Base-by-base conservation (phyloP, 2,888 invertebrate genomes). In the Drosophila engyochracea region DNA sequence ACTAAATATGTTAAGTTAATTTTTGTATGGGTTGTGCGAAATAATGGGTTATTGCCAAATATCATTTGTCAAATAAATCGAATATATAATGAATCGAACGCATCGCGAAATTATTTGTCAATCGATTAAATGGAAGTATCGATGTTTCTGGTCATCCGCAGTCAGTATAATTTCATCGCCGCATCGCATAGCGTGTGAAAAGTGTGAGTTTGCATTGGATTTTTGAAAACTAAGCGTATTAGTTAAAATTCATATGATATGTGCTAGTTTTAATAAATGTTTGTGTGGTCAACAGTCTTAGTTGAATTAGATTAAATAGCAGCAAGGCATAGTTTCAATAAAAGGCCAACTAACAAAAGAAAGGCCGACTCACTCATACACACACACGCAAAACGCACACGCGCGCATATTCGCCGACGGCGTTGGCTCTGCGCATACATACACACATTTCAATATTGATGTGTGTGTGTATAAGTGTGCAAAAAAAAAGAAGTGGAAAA, bases 131-230 rank as follows among this genome's bases (percentile, higher is more conserved):
- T n/a, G 0, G 14, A 28, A n/a, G 12, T 61, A 77, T 77, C 80
- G 77, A 77, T 79, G 62, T 54, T 71, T 70, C 31, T 49, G 44
- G 37, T 37, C 44, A 54, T 51, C 39, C 35, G 30, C 25, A 81
- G 68, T 76, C 81, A 83, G 83, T 81, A 70, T 74, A 81, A 81
- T 81, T 81, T 81, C 82, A 82, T 85, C 82, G 85, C 80, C 79
- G 85, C 70, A 82, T 74, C 79, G 57, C 66, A 74, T 74, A 79
- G 79, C 79, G 82, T 85, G 85, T 84, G 74, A 82, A 87, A 82
- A 87, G 80, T 87, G 83, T 87, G 85, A 87, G 83, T 83, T 81
- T 35, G 58, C 51, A 54, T 63, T 73, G 52, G 35, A 63, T 71
- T 73, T 73, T 51, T 58, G 53, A 59, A 74, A 69, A 61, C 22